Evolutionary conservation across 2,888 invertebrate species (phyloP).

Genomic region (Trichopoda pennipes): DNA sequence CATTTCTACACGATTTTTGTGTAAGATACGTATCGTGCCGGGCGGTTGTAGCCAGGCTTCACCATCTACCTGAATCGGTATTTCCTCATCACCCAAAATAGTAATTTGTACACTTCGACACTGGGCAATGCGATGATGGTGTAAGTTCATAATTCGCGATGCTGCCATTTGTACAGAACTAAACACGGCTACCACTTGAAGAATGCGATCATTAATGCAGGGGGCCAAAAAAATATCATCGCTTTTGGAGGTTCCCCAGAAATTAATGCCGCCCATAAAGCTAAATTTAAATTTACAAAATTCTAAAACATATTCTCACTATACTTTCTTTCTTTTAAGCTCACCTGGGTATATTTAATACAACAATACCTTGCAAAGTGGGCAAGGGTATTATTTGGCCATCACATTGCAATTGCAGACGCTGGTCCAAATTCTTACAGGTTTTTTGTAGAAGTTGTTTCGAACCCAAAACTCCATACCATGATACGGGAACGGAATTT

Average conservation of each 20-base stretch:
- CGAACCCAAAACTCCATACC: constrained; percentile 90
- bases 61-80: constrained; percentile 97
- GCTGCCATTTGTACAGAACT: constrained; percentile 99
- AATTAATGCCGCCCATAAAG: constrained; percentile 99
- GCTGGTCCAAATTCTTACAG: constrained; percentile 96
- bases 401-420: constrained; percentile 97
- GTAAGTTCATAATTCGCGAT: constrained; percentile 95
- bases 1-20: constrained; percentile 98
- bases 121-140: constrained; percentile 98
- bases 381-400: constrained; percentile 97
- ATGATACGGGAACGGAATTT: constrained; percentile 96
- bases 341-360: constrained; percentile 95
- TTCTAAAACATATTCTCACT: no score
- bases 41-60: constrained; percentile 99
- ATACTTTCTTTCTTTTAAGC: not conserved
- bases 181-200: constrained; percentile 98
- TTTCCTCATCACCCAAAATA: constrained; percentile 94
- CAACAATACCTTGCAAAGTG: constrained; percentile 97
- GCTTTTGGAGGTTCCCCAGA: constrained; percentile 97
- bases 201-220: constrained; percentile 96
- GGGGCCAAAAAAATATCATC: constrained; percentile 96
- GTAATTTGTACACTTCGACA: constrained; percentile 98
- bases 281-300: constrained; percentile 81
- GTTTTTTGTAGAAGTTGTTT: constrained; percentile 93
- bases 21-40: constrained; percentile 96